Percentiles rank a stretch among this genome's conserved stretches.
phyloP scores from a whole-genome alignment of 2,888 invertebrate genomes.

The Beris chalybata region DNA sequence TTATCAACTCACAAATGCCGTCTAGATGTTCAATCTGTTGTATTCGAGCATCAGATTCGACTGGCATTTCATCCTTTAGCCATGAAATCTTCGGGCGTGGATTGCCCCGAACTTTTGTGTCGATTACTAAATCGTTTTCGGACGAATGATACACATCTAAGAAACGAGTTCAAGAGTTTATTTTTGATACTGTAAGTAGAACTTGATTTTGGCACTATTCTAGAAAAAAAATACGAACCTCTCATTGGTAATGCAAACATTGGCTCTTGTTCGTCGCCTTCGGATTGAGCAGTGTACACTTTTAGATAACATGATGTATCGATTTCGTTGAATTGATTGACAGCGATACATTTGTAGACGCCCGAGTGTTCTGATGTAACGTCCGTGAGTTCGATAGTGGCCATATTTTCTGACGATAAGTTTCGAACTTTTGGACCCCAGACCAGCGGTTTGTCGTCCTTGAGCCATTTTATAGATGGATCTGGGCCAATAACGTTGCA shows the following conservation, averaged over 20 bases:
- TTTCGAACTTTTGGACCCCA: constrained; percentile 63
- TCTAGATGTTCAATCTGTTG: constrained; percentile 73
- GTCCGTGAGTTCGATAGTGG: constrained; percentile 72
- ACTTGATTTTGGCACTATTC: constrained; percentile 12
- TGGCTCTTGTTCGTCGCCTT: constrained; percentile 54
- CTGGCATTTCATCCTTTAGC: constrained; percentile 69
- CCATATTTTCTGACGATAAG: constrained; percentile 68
- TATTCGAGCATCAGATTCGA: constrained; percentile 62
- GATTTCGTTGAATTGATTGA: constrained; percentile 72
- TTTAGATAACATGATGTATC: constrained; percentile 71
- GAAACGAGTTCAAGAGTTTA: constrained; percentile 3
- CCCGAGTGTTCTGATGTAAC: constrained; percentile 71
- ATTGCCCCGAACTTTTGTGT: constrained; percentile 78
- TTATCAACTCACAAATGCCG: constrained; percentile 73
- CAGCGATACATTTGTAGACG: constrained; percentile 80
- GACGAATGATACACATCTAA: constrained; percentile 71
- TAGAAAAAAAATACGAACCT: constrained; percentile 58
- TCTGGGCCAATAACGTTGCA: constrained; percentile 76
- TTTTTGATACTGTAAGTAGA: constrained; percentile 17
- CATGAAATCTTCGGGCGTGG: constrained; percentile 73
- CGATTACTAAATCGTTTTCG: constrained; percentile 74
- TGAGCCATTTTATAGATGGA: constrained; percentile 74
- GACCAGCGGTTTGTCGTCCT: constrained; percentile 66
- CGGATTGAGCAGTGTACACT: constrained; percentile 52
- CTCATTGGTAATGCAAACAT: constrained; percentile 62